Conservation (phyloP, 2,888 invertebrate species). For the Craniophora ligustri region DNA sequence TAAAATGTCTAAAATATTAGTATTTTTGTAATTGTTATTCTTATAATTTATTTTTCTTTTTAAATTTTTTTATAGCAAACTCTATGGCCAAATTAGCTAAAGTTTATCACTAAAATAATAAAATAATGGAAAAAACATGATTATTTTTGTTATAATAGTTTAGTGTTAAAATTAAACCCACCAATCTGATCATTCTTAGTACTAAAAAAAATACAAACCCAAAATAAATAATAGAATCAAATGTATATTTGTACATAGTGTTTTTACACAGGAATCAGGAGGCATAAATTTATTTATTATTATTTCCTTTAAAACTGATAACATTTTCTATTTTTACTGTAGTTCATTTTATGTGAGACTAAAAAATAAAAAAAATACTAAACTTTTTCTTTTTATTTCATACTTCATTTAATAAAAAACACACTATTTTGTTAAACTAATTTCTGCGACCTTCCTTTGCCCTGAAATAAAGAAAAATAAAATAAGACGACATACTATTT, state of each 20-base stretch:
- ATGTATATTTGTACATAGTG: slow-evolving; percentile 85
- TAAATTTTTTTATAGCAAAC: slow-evolving; percentile 22
- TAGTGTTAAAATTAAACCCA: slow-evolving; percentile 59
- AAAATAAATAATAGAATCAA: slow-evolving; percentile 55
- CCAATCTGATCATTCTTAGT: slow-evolving; percentile 61
- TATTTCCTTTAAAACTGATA: slow-evolving; percentile 62
- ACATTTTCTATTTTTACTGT: slow-evolving; percentile 75
- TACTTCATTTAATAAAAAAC: slow-evolving; percentile 17
- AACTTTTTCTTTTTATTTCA: slow-evolving; percentile 53
- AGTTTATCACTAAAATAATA: slow-evolving; percentile 6
- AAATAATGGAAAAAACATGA: not conserved
- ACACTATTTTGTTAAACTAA: slow-evolving; percentile 34
- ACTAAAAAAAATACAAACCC: slow-evolving; percentile 17
- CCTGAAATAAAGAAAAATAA: slow-evolving; percentile 66
- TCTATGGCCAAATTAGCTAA: slow-evolving; percentile 1
- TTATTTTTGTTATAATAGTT: slow-evolving; percentile 8
- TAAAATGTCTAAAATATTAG: slow-evolving; percentile 33
- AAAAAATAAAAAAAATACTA: slow-evolving; percentile 70
- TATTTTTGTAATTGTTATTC: slow-evolving; percentile 46
- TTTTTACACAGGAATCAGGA: slow-evolving; percentile 73
- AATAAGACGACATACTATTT: no score
- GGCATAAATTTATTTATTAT: slow-evolving; percentile 83
- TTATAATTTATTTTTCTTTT: slow-evolving; percentile 52
- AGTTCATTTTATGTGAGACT: slow-evolving; percentile 71
- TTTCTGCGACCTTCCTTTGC: slow-evolving; percentile 59